These are phyloP conservation scores for Aphidius ervi DNA, from an alignment of 1,140 invertebrate species.

Conservation along the genomic window DNA sequence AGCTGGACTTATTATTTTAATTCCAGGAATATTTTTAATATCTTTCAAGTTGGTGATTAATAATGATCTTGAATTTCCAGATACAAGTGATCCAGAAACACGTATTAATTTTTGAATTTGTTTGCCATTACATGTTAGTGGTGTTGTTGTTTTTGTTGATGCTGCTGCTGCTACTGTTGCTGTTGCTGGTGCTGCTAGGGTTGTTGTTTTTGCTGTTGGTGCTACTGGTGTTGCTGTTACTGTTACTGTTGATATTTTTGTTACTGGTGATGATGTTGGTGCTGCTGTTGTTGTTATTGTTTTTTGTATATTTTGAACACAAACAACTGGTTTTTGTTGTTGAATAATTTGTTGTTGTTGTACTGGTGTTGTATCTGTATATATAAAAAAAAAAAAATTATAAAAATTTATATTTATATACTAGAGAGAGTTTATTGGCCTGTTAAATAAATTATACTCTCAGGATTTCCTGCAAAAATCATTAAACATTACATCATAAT, in stretches of 20 bases:
- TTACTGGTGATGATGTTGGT: too few species aligned
- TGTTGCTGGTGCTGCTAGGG: too few species aligned
- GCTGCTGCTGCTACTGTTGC: too few species aligned
- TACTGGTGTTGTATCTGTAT: constrained; percentile 22
- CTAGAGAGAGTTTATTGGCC: too few species aligned
- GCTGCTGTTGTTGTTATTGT: too few species aligned
- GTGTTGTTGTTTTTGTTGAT: too few species aligned
- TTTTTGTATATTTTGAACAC: too few species aligned
- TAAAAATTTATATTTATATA: constrained; percentile 1
- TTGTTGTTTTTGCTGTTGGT: too few species aligned
- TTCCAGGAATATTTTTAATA: constrained; percentile 64
- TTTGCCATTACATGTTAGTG: constrained; percentile 31
- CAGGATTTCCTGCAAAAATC: constrained; percentile 9
- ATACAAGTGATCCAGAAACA: constrained; percentile 41
- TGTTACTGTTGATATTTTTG: too few species aligned
- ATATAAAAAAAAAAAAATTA: too few species aligned
- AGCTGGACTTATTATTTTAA: constrained; percentile 68
- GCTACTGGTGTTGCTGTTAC: too few species aligned
- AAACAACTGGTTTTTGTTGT: constrained; percentile 28
- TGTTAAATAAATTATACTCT: neutral
- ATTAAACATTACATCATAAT: constrained; percentile 19
- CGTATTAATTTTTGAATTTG: constrained; percentile 44
- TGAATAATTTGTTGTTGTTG: constrained; percentile 17
- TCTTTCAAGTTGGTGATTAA: constrained; percentile 65
- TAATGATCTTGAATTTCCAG: constrained; percentile 60